Conservation (phyloP, 1,140 invertebrate species). For the Brachionus rubens region DNA sequence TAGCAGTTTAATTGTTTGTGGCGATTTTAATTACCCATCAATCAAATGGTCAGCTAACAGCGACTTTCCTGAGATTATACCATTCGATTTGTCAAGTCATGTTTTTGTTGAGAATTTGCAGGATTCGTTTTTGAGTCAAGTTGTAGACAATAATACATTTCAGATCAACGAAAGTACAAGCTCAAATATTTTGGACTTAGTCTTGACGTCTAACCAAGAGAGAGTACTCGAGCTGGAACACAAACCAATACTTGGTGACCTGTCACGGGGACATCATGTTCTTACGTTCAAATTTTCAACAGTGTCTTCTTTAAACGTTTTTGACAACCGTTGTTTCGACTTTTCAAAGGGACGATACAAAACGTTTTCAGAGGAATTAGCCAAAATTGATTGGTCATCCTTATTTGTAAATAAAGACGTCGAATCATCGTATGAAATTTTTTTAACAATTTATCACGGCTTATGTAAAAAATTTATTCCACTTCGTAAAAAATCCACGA, state of each 20-base stretch:
- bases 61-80: background rate
- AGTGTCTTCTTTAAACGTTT: background rate
- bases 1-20: no score
- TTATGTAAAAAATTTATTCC: background rate
- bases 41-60: conserved; percentile 11
- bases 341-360: background rate
- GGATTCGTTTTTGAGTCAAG: background rate
- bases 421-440: background rate
- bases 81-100: background rate
- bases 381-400: background rate
- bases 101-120: background rate
- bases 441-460: background rate
- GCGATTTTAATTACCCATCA: background rate
- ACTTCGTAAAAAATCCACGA: background rate
- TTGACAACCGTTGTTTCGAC: background rate
- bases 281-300: background rate
- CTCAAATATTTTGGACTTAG: conserved; percentile 1
- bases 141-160: background rate
- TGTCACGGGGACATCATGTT: background rate
- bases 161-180: background rate
- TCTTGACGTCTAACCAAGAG: background rate
- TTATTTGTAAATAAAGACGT: background rate
- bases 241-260: background rate
- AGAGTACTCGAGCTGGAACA: background rate
- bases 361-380: background rate